Evolutionary conservation across 2,113 vertebrate species (phyloP).

Genomic region (Bubo bubo): DNA sequence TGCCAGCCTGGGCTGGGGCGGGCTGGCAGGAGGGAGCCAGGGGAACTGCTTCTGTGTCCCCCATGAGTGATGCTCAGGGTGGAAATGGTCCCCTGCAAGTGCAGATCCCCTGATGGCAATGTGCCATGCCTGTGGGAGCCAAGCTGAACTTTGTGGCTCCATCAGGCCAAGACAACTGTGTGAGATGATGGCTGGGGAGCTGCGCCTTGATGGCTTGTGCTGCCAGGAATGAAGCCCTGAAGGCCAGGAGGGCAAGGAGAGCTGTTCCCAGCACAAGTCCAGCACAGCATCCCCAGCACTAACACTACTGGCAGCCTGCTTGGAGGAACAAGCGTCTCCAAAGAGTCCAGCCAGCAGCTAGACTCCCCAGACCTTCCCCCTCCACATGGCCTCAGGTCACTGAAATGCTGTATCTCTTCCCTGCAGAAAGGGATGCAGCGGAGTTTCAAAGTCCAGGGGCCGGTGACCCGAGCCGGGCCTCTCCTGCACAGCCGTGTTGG

Average conservation of each 20-base stretch:
- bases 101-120: not conserved
- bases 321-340: fast-evolving
- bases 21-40: not conserved
- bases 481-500: not conserved
- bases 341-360: not conserved
- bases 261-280: not conserved
- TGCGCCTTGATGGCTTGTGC: fast-evolving
- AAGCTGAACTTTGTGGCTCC: not conserved
- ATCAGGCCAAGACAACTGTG: not conserved
- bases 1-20: fast-evolving
- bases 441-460: not conserved
- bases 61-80: fast-evolving
- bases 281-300: not conserved
- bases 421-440: not conserved
- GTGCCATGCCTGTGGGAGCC: fast-evolving
- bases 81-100: fast-evolving
- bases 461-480: not conserved
- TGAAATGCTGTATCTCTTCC: fast-evolving
- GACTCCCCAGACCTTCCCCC: not conserved
- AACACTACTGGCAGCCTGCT: not conserved
- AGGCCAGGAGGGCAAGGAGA: not conserved
- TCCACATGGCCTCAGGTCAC: fast-evolving
- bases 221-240: not conserved
- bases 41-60: not conserved
- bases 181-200: not conserved